Evolutionary conservation across 2,113 vertebrate genomes (phyloP).

Genomic region (Hippopotamus amphibius): DNA sequence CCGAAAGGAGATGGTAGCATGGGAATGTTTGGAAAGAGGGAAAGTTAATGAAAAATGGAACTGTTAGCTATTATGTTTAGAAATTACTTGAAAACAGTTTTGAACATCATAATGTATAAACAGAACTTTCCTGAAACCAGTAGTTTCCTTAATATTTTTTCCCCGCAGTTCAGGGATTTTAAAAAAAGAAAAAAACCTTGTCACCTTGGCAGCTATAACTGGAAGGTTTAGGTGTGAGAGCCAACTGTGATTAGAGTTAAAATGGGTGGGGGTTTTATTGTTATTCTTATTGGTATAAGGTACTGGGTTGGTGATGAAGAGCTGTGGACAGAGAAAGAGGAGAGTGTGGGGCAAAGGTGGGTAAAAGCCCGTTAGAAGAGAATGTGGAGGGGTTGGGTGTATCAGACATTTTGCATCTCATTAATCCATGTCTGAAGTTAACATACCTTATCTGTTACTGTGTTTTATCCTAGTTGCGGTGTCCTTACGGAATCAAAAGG

Average conservation of each 20-base stretch:
- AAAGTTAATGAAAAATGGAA: conserved; percentile 27
- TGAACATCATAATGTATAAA: not conserved
- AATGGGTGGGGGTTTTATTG: not conserved
- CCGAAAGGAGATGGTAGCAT: not conserved
- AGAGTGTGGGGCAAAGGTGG: not conserved
- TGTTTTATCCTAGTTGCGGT: conserved; percentile 91
- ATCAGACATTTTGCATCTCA: not conserved
- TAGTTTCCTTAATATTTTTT: not conserved
- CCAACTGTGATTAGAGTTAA: not conserved
- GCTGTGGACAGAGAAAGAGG: not conserved
- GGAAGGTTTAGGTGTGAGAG: not conserved
- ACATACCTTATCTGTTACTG: conserved; percentile 18
- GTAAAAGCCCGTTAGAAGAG: too few species aligned
- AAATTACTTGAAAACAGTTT: conserved; percentile 24
- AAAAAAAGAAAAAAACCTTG: not conserved
- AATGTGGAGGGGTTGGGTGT: not conserved
- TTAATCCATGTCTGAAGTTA: not conserved
- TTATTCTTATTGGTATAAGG: not conserved
- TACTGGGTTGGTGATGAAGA: not conserved
- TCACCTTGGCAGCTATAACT: not conserved
- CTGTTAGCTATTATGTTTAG: not conserved
- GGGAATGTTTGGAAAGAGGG: not conserved
- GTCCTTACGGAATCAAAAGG: conserved; percentile 96
- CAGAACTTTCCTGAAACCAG: not conserved
- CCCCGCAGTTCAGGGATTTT: not conserved